Base-by-base conservation (phyloP, 1,140 invertebrate genomes). In the Adelges cooleyi region DNA sequence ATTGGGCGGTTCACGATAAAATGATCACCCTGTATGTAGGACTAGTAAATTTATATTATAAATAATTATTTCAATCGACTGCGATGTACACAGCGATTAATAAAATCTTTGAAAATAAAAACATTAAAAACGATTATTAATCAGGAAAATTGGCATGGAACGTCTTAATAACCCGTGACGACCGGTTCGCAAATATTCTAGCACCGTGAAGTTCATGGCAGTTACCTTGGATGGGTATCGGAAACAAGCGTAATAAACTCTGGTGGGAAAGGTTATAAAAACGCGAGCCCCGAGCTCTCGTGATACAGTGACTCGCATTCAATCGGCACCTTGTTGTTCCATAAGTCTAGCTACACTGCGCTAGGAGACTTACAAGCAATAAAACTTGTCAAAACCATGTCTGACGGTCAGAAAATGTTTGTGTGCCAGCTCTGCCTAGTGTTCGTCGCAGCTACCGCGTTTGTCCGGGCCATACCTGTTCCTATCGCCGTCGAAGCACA, bases 401-500 rank as follows among this genome's bases (percentile, higher is more conserved):
- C 42, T 62, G 18, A 15, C 42, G n/a, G 23, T 18, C 56, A 62
- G 42, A 62, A 48, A 62, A 62, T 62, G 56, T 62, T 62, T 62
- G 27, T 18, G 18, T 48, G 1, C 13, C n/a, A 46, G 17, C 11
- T n/a, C n/a, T 10, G 56, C 20, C 20, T 48, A 18, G n/a, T 22
- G 25, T 17, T 59, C n/a, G 27, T 46, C 2, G 42, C 15, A 6
- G 1, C 46, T n/a, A 27, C 44, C 13, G n/a, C 15, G 25, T 62
- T 62, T 3, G 5, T 42, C 9, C 42, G 20, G 33, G 42, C 40
- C 9, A 18, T 29, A 13, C 54, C 56, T 20, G 42, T 62, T 2
- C 56, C 56, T 4, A 6, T 27, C 1, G 3, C 38, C 17, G 42
- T 20, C 13, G 56, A 62, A 29, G 13, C n/a, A 9, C 25, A 62